Percentiles rank a stretch among this genome's conserved stretches.
Conservation (phyloP, 2,888 invertebrate species). For the Acrobeloides nanus region DNA sequence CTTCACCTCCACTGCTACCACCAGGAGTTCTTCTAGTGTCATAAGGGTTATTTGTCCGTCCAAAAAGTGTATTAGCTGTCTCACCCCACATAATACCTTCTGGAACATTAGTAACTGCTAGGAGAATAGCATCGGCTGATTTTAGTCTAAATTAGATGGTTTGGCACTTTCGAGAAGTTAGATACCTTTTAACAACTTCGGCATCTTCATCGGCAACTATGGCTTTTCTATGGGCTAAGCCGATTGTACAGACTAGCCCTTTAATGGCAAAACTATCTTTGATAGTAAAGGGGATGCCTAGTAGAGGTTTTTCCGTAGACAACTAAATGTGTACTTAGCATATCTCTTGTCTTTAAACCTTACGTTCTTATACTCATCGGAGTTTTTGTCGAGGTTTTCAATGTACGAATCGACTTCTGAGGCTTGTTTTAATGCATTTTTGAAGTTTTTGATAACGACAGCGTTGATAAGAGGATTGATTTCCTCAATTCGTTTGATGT, state of each 20-base stretch:
- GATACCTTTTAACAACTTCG: no score
- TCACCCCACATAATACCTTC: constrained; percentile 62
- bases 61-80: constrained; percentile 66
- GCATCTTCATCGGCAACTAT: constrained; percentile 12
- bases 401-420: constrained; percentile 21
- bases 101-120: constrained; percentile 53
- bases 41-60: constrained; percentile 21
- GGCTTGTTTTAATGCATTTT: constrained; percentile 30
- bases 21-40: constrained; percentile 51
- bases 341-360: no score
- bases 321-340: no score
- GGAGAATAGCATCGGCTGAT: constrained; percentile 56
- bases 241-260: constrained; percentile 8
- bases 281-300: constrained; percentile 22
- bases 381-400: constrained; percentile 19
- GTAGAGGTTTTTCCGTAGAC: constrained; percentile 12
- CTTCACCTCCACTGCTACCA: constrained; percentile 58
- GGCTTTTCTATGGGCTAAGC: constrained; percentile 11
- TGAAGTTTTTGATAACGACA: constrained; percentile 39
- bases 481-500: constrained; percentile 41
- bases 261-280: constrained; percentile 17
- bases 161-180: no score
- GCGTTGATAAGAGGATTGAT: constrained; percentile 44
- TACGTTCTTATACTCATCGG: constrained; percentile 6
- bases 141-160: constrained; percentile 4